These are phyloP conservation scores for Cantharis nigra DNA, from an alignment of 2,888 invertebrate genomes.

Conservation along the genomic window DNA sequence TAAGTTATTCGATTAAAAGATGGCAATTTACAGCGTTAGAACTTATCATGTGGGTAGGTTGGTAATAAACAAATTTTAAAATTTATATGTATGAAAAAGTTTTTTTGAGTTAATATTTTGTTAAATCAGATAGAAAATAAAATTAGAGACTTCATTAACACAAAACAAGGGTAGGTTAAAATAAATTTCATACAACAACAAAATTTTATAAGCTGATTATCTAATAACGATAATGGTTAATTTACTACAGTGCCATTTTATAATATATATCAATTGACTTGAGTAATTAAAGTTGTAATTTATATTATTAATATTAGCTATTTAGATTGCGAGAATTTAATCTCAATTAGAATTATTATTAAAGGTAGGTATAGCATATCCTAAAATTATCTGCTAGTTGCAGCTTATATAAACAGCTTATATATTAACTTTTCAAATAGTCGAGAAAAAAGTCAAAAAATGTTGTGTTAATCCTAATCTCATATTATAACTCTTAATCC, in stretches of 20 bases:
- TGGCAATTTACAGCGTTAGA: neutral
- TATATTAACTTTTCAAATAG: neutral
- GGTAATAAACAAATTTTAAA: neutral
- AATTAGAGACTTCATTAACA: neutral
- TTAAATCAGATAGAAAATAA: neutral
- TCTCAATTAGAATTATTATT: neutral
- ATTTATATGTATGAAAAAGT: neutral
- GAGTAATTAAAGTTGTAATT: neutral
- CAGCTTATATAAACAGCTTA: neutral
- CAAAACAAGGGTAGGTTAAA: neutral
- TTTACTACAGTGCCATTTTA: neutral
- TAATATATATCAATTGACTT: neutral
- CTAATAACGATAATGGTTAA: neutral
- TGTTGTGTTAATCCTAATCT: neutral
- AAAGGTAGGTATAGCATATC: neutral
- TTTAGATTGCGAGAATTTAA: neutral
- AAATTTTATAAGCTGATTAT: neutral
- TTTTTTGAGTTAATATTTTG: neutral
- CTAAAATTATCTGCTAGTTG: neutral
- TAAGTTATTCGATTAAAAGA: neutral
- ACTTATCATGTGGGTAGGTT: neutral
- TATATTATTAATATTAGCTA: neutral
- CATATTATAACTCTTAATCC: neutral
- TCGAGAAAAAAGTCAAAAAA: neutral
- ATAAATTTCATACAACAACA: neutral